Conservation (phyloP, 2,888 invertebrate genomes). For the Drosophila algonquin region DNA sequence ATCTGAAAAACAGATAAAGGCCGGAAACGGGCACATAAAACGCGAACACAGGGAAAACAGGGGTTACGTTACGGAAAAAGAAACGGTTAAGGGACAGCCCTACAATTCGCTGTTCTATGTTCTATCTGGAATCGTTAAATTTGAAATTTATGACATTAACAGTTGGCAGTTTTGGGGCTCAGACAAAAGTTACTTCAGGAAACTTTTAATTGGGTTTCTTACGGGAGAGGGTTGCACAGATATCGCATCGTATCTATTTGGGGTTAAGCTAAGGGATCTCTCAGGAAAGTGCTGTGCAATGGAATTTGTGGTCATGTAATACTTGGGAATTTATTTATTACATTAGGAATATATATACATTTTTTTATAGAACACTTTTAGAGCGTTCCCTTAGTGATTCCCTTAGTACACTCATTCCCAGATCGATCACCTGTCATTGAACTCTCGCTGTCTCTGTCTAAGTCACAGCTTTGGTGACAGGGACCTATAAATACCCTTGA, state of each 20-base stretch:
- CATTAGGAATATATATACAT: no score
- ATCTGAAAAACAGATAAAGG: conserved; percentile 54
- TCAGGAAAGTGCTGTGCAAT: background rate
- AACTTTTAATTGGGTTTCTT: background rate
- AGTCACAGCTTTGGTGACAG: background rate
- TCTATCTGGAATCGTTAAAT: conserved; percentile 1
- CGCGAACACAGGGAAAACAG: conserved; percentile 14
- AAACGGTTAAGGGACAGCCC: background rate
- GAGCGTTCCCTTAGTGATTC: background rate
- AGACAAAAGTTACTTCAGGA: background rate
- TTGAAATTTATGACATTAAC: background rate
- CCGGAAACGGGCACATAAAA: conserved; percentile 59
- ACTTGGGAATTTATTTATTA: background rate
- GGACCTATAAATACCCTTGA: background rate
- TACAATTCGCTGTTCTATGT: background rate
- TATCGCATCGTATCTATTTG: background rate
- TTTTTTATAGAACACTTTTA: background rate
- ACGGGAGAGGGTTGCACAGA: background rate
- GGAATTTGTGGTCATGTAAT: background rate
- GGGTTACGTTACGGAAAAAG: background rate
- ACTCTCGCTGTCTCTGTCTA: background rate
- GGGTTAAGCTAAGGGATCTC: background rate
- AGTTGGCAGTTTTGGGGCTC: background rate
- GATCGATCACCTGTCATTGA: background rate
- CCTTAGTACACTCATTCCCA: background rate